Conservation (phyloP, 2,113 vertebrate genomes). For the Struthio camelus region DNA sequence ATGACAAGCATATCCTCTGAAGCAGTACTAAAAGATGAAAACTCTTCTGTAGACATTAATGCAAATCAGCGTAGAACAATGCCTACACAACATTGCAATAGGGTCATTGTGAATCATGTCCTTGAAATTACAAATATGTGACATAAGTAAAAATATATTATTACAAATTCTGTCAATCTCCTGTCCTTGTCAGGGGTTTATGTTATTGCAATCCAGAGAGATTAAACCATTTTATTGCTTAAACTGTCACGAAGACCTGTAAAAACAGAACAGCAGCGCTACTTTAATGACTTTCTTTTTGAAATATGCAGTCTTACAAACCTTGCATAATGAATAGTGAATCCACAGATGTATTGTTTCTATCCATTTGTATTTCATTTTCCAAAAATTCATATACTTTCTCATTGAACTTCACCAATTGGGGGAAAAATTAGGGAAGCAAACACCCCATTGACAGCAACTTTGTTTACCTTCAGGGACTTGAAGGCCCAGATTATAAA, state of each 20-base stretch:
- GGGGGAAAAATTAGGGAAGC: not conserved
- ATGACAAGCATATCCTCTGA: slow-evolving; percentile 62
- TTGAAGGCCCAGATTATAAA: not conserved
- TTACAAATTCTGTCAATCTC: slow-evolving; percentile 71
- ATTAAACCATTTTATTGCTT: slow-evolving; percentile 71
- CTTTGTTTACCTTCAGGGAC: not conserved
- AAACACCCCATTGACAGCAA: not conserved
- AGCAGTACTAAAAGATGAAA: slow-evolving; percentile 52
- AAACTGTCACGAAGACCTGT: slow-evolving; percentile 63
- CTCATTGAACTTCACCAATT: slow-evolving; percentile 38
- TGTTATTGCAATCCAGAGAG: slow-evolving; percentile 66
- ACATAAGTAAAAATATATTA: slow-evolving; percentile 71
- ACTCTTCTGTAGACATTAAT: slow-evolving; percentile 67
- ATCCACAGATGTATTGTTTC: slow-evolving; percentile 55
- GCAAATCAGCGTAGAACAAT: slow-evolving; percentile 66
- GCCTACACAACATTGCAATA: slow-evolving; percentile 26
- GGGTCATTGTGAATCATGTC: slow-evolving; percentile 70
- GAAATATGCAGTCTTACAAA: slow-evolving; percentile 62
- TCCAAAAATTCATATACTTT: slow-evolving; percentile 28
- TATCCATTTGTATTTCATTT: slow-evolving; percentile 46
- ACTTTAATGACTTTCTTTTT: slow-evolving; percentile 72
- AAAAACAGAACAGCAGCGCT: slow-evolving; percentile 65
- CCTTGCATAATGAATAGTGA: slow-evolving; percentile 62
- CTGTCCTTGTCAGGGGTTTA: slow-evolving; percentile 65
- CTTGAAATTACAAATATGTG: slow-evolving; percentile 78